A percentile compares a stretch with the other conserved stretches of the same genome.
Evolutionary conservation across 2,888 invertebrate species (phyloP).

Genomic region (Toxonevra muliebris): DNA sequence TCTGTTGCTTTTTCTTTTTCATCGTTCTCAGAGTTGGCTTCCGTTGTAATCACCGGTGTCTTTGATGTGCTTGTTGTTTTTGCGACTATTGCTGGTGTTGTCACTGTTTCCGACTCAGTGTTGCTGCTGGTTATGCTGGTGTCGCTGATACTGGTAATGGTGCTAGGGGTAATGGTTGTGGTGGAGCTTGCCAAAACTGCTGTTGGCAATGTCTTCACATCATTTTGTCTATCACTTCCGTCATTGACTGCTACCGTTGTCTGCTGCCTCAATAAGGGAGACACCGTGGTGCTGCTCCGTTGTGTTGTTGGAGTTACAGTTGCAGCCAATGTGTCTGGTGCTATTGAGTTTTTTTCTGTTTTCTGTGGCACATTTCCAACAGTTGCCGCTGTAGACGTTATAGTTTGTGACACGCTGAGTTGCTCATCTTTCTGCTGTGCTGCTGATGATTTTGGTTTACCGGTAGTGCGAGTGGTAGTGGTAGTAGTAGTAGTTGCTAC

Average conservation of each 20-base stretch:
- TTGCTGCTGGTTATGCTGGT: conserved; percentile 5
- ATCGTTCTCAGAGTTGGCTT: conserved; percentile 23
- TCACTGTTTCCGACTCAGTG: conserved; percentile 6
- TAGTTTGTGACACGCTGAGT: too few relatives aligned
- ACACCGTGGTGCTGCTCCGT: neutral
- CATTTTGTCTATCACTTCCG: neutral
- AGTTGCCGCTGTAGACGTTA: neutral
- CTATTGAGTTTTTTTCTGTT: neutral
- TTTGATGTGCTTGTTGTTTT: conserved; percentile 10
- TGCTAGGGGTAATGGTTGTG: neutral
- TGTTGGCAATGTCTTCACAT: neutral
- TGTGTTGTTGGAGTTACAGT: too few relatives aligned
- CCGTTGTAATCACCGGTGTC: conserved; percentile 28
- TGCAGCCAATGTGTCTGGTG: conserved; percentile 5
- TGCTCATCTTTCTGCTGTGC: too few relatives aligned
- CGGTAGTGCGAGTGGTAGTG: neutral
- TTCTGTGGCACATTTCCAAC: conserved; percentile 4
- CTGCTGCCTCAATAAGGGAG: neutral
- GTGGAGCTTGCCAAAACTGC: neutral
- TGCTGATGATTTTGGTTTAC: too few relatives aligned
- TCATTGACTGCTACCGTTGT: neutral
- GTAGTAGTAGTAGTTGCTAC: neutral
- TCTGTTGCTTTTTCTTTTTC: conserved; percentile 12
- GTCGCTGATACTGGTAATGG: conserved; percentile 15
- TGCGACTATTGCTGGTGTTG: conserved; percentile 11